phyloP scores from a whole-genome alignment of 2,797 vertebrate genomes.

The Tapirus indicus region DNA sequence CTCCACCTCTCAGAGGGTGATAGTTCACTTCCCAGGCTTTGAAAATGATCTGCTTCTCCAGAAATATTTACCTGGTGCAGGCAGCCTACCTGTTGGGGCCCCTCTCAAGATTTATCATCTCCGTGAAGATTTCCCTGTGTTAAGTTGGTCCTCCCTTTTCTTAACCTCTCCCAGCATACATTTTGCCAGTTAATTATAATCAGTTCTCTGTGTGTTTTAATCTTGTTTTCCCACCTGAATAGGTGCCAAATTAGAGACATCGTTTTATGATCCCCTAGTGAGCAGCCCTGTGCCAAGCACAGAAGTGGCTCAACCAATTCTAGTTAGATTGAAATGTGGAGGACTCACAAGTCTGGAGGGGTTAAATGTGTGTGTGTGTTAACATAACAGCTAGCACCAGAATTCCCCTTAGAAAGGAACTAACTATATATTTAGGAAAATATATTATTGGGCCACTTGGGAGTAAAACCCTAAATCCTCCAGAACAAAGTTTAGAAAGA shows the following conservation, averaged over 20 bases:
- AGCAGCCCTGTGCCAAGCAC: background rate
- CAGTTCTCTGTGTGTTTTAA: background rate
- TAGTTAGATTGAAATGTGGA: constrained; percentile 33
- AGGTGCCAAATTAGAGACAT: background rate
- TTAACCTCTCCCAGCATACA: background rate
- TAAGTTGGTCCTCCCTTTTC: background rate
- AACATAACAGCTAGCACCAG: background rate
- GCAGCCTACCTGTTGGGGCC: background rate
- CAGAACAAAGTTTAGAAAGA: background rate
- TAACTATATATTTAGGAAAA: background rate
- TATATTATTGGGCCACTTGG: background rate
- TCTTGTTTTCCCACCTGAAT: constrained; percentile 36
- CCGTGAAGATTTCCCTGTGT: background rate
- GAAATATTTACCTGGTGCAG: background rate
- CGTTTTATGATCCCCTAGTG: background rate
- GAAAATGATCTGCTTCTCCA: background rate
- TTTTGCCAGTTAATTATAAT: constrained; percentile 7
- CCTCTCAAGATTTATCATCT: background rate
- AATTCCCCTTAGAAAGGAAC: constrained; percentile 28
- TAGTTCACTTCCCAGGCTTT: background rate
- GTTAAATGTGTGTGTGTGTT: background rate
- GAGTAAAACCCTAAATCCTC: background rate
- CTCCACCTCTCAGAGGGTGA: background rate
- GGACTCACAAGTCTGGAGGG: background rate
- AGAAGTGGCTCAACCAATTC: background rate